Evolutionary conservation across 2,797 vertebrate species (phyloP).

Genomic region (Bovichtus variegatus): DNA sequence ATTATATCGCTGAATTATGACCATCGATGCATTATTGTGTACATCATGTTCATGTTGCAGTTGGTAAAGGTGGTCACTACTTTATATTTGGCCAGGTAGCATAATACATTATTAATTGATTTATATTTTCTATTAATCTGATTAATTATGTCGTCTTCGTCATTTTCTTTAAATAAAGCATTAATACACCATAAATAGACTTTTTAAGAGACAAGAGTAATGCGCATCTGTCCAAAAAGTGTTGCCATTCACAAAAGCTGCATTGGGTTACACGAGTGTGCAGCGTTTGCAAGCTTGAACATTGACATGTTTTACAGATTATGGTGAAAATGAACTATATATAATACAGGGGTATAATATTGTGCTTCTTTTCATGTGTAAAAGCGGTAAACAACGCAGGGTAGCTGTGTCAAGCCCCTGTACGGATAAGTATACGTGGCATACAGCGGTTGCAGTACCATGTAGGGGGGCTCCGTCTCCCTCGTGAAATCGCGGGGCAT

Average conservation of each 20-base stretch:
- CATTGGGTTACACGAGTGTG: fast-evolving
- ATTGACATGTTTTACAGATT: too few species aligned
- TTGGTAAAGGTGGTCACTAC: too few species aligned
- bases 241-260: background rate
- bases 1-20: too few species aligned
- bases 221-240: background rate
- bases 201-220: background rate
- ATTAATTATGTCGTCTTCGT: too few species aligned
- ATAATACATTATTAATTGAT: too few species aligned
- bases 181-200: background rate
- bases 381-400: conserved; percentile 16
- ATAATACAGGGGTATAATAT: too few species aligned
- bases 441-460: conserved; percentile 72
- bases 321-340: too few species aligned
- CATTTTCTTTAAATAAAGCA: background rate
- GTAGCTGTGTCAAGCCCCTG: conserved; percentile 3
- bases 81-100: too few species aligned
- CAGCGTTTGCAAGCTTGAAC: background rate
- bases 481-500: conserved; percentile 82
- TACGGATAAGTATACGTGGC: conserved; percentile 83
- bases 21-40: too few species aligned
- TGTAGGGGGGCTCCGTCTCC: conserved; percentile 57
- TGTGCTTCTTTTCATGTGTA: conserved; percentile 21
- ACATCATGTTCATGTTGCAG: too few species aligned
- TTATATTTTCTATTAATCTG: too few species aligned